Conservation (phyloP, 1,140 invertebrate genomes). For the Cyclina sinensis region DNA sequence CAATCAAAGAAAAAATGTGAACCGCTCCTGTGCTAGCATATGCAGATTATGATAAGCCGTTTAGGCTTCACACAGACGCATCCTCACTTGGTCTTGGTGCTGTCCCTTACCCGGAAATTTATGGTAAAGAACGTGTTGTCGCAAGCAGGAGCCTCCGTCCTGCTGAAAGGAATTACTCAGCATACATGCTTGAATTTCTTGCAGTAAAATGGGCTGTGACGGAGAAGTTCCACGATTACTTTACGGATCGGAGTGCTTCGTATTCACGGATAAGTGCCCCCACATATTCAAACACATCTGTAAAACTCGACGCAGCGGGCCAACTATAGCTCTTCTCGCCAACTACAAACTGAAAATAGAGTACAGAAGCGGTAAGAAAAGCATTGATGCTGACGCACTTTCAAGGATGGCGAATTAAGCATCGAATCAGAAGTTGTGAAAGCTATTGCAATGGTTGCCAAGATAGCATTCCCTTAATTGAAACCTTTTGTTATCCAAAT, state of each 20-base stretch:
- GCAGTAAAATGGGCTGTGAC: too few species aligned
- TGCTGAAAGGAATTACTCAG: slow-evolving; percentile 30
- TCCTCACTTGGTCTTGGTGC: slow-evolving; percentile 71
- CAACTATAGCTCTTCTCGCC: slow-evolving; percentile 8
- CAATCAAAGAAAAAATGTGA: background rate
- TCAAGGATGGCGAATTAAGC: background rate
- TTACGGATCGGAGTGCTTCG: too few species aligned
- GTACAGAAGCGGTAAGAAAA: background rate
- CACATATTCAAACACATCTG: slow-evolving; percentile 42
- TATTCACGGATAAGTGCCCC: slow-evolving; percentile 60
- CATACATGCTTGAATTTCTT: slow-evolving; percentile 46
- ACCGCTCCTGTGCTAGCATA: slow-evolving; percentile 60
- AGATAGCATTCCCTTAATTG: background rate
- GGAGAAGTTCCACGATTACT: too few species aligned
- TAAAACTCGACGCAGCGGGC: slow-evolving; percentile 25
- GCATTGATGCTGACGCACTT: background rate
- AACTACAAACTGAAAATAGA: slow-evolving; percentile 19
- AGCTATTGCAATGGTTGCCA: background rate
- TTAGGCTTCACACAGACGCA: slow-evolving; percentile 70
- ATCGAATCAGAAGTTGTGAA: background rate
- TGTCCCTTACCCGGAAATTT: slow-evolving; percentile 76
- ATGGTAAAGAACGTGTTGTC: slow-evolving; percentile 70
- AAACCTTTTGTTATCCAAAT: background rate
- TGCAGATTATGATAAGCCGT: slow-evolving; percentile 66
- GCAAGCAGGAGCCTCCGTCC: slow-evolving; percentile 42